Evolutionary conservation across 2,113 vertebrate species (phyloP), one percentile per base, ranked within the genome.

Genomic region (Fregata magnificens): DNA sequence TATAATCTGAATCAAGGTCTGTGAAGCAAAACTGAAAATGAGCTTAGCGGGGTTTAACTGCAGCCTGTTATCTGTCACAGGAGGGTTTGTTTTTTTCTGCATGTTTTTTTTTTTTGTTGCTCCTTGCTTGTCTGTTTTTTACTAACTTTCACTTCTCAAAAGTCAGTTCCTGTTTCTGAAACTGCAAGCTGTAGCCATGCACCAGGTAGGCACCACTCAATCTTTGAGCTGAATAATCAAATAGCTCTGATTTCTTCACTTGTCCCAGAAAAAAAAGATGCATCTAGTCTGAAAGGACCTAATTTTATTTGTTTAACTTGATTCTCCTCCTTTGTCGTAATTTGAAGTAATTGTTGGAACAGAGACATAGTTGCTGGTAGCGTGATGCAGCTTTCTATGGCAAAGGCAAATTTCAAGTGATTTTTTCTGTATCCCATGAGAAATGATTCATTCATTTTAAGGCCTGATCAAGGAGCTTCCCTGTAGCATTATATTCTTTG

Each of bases 1-100:
- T 90, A 89, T 93, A 96, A 96, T 96, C 94, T 94, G 93, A 96
- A 96, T 91, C 92, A 93, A 94, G 83, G 82, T 85, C 82, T 95
- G 91, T 96, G 96, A 97, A 97, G 94, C 91, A 96, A 96, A 96
- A 95, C 94, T 90, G 94, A 95, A 95, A 97, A 96, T 96, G 88
- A 96, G 93, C 83, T 95, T 95, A 89, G 88, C 86, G 58, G 95
- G 92, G 62, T 97, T 95, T 89, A 91, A 65, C 91, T 80, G 61
- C 52, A 92, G 83, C 65, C 80, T 93, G 86, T 97, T 97, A 91
- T 95, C 92, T 93, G 56, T 92, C 91, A 72, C 93, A 94, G 88
- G 91, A 92, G 95, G 81, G 86, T 91, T 92, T 89, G 47, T 0
- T 16, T 45, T 21, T 91, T 93, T n/a, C 52, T 91, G 13, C 61